Evolutionary conservation across 2,888 invertebrate genomes (phyloP).

Genomic region (Odontomyia ornata): DNA sequence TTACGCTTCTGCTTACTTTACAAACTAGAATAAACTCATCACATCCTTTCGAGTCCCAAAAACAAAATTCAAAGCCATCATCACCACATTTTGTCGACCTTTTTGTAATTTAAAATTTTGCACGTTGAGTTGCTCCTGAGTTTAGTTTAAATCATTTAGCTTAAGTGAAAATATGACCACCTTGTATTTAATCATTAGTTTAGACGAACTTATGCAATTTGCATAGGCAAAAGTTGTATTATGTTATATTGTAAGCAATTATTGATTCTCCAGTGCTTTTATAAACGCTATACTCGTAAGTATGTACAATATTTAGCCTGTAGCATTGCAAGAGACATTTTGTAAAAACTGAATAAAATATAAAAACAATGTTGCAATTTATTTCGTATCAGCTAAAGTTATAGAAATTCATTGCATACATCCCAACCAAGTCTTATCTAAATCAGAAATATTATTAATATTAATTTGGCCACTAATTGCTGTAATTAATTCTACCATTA

Average conservation of each 20-base stretch:
- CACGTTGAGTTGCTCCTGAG: not conserved
- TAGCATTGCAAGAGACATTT: too few species aligned
- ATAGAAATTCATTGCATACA: too few species aligned
- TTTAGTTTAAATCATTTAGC: not conserved
- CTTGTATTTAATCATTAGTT: slow-evolving; percentile 28
- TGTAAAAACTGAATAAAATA: too few species aligned
- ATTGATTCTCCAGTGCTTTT: not conserved
- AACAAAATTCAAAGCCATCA: slow-evolving; percentile 14
- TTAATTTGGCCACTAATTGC: too few species aligned
- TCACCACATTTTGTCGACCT: not conserved
- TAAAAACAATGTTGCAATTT: too few species aligned
- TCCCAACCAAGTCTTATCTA: too few species aligned
- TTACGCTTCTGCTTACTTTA: slow-evolving; percentile 14
- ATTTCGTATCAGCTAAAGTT: too few species aligned
- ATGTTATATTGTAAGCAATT: not conserved
- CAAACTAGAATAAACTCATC: slow-evolving; percentile 13
- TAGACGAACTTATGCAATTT: not conserved
- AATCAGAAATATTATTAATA: too few species aligned
- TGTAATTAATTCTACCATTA: too few species aligned
- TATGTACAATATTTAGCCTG: too few species aligned
- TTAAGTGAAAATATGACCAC: slow-evolving; percentile 24
- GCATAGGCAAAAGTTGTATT: too few species aligned
- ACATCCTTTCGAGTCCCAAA: slow-evolving; percentile 33
- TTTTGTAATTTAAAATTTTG: not conserved
- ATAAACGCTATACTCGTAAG: not conserved